phyloP scores from a whole-genome alignment of 1,140 invertebrate genomes.

The Tetragnatha versicolor region DNA sequence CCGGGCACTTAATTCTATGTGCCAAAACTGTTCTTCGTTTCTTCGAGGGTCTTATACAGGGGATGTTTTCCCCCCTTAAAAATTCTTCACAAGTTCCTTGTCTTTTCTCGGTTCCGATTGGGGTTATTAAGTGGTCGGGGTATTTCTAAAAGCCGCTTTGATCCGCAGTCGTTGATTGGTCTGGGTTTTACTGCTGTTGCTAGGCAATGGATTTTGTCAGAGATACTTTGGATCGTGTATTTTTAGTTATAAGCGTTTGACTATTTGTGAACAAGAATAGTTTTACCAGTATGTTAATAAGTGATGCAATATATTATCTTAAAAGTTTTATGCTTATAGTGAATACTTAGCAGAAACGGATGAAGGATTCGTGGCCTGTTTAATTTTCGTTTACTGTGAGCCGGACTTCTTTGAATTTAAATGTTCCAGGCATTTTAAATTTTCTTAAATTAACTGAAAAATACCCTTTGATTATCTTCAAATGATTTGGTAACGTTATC shows the following conservation, averaged over 20 bases:
- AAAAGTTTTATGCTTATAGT: too few relatives aligned
- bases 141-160: background rate
- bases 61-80: slow-evolving; percentile 17
- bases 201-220: background rate
- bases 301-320: too few relatives aligned
- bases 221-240: background rate
- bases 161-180: slow-evolving; percentile 20
- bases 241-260: background rate
- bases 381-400: too few relatives aligned
- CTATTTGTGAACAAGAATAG: background rate
- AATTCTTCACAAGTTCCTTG: background rate
- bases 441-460: too few relatives aligned
- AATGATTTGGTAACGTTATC: too few relatives aligned
- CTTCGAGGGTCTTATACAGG: slow-evolving; percentile 7
- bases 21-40: slow-evolving; percentile 3
- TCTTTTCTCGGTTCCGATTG: slow-evolving; percentile 19
- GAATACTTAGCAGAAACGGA: too few relatives aligned
- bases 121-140: slow-evolving; percentile 32
- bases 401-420: too few relatives aligned
- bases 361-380: too few relatives aligned
- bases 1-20: slow-evolving; percentile 28
- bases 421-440: too few relatives aligned
- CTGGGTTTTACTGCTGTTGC: slow-evolving; percentile 7
- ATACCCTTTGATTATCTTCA: too few relatives aligned
- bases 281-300: too few relatives aligned